phyloP scores from a whole-genome alignment of 2,113 vertebrate genomes.

The Cheirogaleus medius region DNA sequence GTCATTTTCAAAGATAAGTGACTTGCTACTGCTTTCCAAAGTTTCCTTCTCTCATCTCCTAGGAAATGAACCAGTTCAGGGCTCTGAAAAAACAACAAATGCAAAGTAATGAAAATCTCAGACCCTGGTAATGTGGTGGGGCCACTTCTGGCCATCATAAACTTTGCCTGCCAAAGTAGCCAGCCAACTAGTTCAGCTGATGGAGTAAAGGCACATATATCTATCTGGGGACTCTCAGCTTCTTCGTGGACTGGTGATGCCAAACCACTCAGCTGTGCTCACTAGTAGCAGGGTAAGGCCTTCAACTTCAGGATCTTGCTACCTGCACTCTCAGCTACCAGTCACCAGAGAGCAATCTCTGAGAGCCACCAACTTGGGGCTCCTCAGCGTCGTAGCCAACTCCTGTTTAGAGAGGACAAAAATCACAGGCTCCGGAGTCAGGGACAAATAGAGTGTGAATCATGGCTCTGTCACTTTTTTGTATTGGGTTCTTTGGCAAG shows the following conservation, averaged over 20 bases:
- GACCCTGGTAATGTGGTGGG: neutral
- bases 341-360: neutral
- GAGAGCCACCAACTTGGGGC: neutral
- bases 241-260: neutral
- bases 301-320: neutral
- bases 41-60: neutral
- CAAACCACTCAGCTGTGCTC: neutral
- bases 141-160: neutral
- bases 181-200: neutral
- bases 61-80: neutral
- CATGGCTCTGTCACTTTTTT: neutral
- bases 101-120: neutral
- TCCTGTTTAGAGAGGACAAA: neutral
- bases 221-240: neutral
- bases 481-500: neutral
- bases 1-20: neutral
- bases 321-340: neutral
- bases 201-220: rapidly evolving
- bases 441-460: neutral
- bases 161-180: neutral
- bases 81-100: neutral
- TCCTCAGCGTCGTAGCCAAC: neutral
- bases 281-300: rapidly evolving
- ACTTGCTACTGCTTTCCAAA: constrained; percentile 25
- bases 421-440: neutral